These are phyloP conservation scores for Esperia sulphurella DNA, from an alignment of 2,888 invertebrate species.

Conservation along the genomic window DNA sequence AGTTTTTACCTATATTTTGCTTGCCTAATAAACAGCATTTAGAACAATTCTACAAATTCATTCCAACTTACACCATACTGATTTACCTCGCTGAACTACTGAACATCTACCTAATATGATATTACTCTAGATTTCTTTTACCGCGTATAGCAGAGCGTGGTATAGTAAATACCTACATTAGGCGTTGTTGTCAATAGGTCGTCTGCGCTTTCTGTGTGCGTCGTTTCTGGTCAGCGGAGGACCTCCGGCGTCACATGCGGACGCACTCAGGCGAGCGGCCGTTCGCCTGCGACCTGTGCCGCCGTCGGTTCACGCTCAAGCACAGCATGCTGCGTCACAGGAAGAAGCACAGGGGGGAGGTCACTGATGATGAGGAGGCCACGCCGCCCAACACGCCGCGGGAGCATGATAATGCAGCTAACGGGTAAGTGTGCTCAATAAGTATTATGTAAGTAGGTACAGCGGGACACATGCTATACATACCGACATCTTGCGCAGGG, in stretches of 20 bases:
- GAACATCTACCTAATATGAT: too few species aligned
- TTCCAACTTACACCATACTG: too few species aligned
- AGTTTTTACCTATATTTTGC: slow-evolving; percentile 16
- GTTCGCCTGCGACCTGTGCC: slow-evolving; percentile 94
- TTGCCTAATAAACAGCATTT: too few species aligned
- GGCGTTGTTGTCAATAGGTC: slow-evolving; percentile 68
- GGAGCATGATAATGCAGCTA: slow-evolving; percentile 56
- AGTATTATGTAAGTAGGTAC: too few species aligned
- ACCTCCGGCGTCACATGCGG: slow-evolving; percentile 94
- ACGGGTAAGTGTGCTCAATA: slow-evolving; percentile 46
- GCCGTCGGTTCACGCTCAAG: slow-evolving; percentile 92
- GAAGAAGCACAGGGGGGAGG: slow-evolving; percentile 87
- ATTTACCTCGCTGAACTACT: too few species aligned
- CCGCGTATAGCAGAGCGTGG: too few species aligned
- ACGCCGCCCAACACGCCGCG: slow-evolving; percentile 65
- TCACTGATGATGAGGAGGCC: slow-evolving; percentile 77
- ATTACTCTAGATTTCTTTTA: too few species aligned
- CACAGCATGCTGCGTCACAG: slow-evolving; percentile 96
- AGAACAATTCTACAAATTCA: too few species aligned
- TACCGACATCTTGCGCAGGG: too few species aligned
- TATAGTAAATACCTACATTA: too few species aligned
- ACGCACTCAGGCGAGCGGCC: slow-evolving; percentile 96
- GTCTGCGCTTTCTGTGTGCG: slow-evolving; percentile 96
- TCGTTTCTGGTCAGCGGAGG: slow-evolving; percentile 97
- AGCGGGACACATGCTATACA: too few species aligned